phyloP scores from a whole-genome alignment of 1,140 invertebrate genomes.

The Megalopta genalis region DNA sequence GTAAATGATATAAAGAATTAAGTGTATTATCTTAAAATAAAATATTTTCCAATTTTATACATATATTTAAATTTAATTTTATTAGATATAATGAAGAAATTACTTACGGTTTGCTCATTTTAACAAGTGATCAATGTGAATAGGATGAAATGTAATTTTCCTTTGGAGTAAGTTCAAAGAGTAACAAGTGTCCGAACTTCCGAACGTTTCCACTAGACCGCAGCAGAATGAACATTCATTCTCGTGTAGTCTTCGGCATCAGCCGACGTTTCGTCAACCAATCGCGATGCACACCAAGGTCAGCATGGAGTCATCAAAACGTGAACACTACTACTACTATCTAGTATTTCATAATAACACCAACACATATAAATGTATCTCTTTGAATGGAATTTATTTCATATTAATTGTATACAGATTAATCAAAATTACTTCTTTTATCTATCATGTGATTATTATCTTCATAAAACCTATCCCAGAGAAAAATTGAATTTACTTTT shows the following conservation, averaged over 20 bases:
- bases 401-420: slow-evolving; percentile 5
- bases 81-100: slow-evolving; percentile 3
- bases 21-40: neutral
- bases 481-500: neutral
- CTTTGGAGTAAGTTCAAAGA: neutral
- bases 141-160: neutral
- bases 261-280: slow-evolving; percentile 64
- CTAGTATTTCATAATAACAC: slow-evolving; percentile 25
- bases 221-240: slow-evolving; percentile 34
- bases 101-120: slow-evolving; percentile 72
- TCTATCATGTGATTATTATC: neutral
- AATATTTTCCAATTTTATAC: neutral
- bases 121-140: slow-evolving; percentile 3
- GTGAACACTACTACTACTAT: neutral
- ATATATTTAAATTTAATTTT: neutral
- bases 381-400: neutral
- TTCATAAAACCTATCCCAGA: neutral
- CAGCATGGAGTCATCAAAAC: slow-evolving; percentile 19
- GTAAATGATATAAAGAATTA: too few species aligned
- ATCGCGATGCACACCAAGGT: slow-evolving; percentile 51
- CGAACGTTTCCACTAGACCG: slow-evolving; percentile 5
- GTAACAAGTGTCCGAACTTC: slow-evolving; percentile 64
- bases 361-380: neutral
- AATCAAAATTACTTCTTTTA: slow-evolving; percentile 1
- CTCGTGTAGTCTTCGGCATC: slow-evolving; percentile 42